Conservation (phyloP, 2,797 vertebrate genomes). For the Phataginus tetradactyla region DNA sequence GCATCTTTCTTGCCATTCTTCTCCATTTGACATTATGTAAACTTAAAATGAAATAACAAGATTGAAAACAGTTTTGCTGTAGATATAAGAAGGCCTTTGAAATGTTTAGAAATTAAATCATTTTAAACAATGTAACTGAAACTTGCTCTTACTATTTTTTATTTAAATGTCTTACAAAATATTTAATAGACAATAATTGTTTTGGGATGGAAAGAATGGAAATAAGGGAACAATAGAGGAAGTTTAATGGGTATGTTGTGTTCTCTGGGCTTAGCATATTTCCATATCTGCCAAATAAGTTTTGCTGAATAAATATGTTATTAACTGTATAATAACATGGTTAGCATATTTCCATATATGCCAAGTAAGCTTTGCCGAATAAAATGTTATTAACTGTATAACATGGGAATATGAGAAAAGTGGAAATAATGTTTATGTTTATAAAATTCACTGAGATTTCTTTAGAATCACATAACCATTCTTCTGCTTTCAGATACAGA, state of each 20-base stretch:
- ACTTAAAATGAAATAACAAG: conserved; percentile 35
- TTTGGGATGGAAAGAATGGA: background rate
- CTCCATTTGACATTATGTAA: background rate
- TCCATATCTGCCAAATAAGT: conserved; percentile 36
- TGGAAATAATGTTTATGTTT: background rate
- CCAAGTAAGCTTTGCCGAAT: conserved; percentile 50
- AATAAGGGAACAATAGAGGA: background rate
- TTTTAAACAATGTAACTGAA: conserved; percentile 31
- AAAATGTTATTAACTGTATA: background rate
- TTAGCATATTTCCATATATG: background rate
- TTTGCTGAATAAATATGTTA: conserved; percentile 25
- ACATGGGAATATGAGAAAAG: background rate
- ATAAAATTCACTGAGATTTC: background rate
- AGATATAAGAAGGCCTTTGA: background rate
- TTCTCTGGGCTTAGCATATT: background rate
- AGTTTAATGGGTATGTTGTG: background rate
- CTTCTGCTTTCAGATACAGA: conserved; percentile 89
- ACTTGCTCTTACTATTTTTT: conserved; percentile 37
- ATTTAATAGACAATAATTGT: background rate
- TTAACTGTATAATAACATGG: background rate
- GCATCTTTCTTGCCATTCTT: background rate
- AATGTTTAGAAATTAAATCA: conserved; percentile 47
- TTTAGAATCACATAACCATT: conserved; percentile 6
- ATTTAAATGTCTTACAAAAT: conserved; percentile 27
- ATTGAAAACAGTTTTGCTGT: background rate